A percentile compares a stretch with the other conserved stretches of the same genome.
These are phyloP conservation scores for Numenius phaeopus DNA, from an alignment of 2,797 vertebrate genomes.

Conservation along the genomic window DNA sequence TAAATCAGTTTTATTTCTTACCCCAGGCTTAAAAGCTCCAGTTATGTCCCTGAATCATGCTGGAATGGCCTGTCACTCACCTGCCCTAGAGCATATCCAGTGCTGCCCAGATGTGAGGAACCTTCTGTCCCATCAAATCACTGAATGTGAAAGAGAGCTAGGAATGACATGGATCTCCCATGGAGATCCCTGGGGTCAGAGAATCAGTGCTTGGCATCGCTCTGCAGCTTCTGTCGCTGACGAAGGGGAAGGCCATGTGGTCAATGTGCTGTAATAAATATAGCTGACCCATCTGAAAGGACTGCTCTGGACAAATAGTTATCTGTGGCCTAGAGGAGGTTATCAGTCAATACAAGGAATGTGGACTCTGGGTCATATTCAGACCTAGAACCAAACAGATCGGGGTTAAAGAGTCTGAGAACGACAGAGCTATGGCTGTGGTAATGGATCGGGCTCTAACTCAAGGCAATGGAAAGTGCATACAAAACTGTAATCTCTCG, in stretches of 20 bases:
- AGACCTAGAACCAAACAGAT: neutral
- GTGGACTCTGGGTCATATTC: neutral
- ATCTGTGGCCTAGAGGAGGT: neutral
- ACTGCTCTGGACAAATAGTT: neutral
- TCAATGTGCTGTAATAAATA: conserved; percentile 2
- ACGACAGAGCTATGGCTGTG: neutral
- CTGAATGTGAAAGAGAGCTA: neutral
- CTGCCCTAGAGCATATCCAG: neutral
- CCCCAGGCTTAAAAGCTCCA: neutral
- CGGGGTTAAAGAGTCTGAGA: neutral
- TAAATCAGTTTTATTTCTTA: neutral
- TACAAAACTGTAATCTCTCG: neutral
- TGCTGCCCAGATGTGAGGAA: neutral
- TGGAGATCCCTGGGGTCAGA: neutral
- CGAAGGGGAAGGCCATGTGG: neutral
- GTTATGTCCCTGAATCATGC: neutral
- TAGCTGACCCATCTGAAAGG: neutral
- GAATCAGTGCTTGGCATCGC: neutral
- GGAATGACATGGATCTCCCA: neutral
- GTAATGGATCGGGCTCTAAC: neutral
- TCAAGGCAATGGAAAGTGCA: neutral
- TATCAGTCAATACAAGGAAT: conserved; percentile 8
- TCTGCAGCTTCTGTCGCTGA: neutral
- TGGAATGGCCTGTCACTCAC: neutral
- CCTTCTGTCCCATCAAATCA: neutral